phyloP scores from a whole-genome alignment of 2,888 invertebrate genomes.

The Lampropteryx suffumata region DNA sequence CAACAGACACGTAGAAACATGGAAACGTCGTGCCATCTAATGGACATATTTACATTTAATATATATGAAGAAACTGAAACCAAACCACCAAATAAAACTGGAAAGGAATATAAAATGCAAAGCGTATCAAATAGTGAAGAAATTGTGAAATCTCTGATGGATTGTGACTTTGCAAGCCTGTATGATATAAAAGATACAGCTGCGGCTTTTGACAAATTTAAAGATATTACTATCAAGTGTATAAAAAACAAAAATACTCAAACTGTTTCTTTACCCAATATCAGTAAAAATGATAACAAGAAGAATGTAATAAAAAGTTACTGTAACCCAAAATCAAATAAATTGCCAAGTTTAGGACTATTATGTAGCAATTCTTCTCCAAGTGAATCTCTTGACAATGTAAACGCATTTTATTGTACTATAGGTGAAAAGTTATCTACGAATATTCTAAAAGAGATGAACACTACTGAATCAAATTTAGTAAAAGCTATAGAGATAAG shows the following conservation, averaged over 20 bases:
- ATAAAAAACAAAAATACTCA: background rate
- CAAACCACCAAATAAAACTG: background rate
- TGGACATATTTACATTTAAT: background rate
- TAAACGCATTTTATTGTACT: slow-evolving; percentile 3
- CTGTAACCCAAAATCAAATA: background rate
- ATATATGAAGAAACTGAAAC: background rate
- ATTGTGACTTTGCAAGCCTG: slow-evolving; percentile 10
- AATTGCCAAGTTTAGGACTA: background rate
- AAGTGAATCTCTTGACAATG: slow-evolving; percentile 1
- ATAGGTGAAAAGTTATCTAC: slow-evolving; percentile 11
- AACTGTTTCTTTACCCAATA: background rate
- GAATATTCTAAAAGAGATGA: background rate
- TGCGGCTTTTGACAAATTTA: slow-evolving; percentile 5
- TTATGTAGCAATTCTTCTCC: background rate
- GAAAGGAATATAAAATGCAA: background rate
- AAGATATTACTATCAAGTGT: slow-evolving; percentile 1
- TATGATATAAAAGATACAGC: slow-evolving; percentile 12
- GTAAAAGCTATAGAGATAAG: background rate
- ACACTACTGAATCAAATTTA: slow-evolving; percentile 6
- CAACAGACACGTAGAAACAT: no score
- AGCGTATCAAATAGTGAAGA: background rate
- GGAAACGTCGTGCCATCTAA: background rate
- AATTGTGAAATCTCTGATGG: background rate
- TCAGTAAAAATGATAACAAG: background rate
- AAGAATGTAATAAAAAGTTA: background rate